Percentiles rank a stretch among this genome's conserved stretches.
Evolutionary conservation across 2,797 vertebrate species (phyloP).

Genomic region (Neopelma chrysocephalum): DNA sequence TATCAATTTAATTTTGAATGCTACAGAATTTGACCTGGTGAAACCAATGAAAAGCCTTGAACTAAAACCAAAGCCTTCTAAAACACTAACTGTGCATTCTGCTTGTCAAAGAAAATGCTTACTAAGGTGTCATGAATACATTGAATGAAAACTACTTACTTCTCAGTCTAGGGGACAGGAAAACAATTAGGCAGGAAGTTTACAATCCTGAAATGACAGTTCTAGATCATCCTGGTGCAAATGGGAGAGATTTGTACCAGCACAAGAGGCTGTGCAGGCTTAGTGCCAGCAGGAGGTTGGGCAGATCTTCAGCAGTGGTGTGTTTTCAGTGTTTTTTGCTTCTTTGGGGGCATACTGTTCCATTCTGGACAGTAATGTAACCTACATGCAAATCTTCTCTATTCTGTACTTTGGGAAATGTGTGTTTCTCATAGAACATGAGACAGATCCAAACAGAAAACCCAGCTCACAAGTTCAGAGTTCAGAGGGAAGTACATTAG

Average conservation of each 20-base stretch:
- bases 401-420: background rate
- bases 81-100: constrained; percentile 28
- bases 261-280: background rate
- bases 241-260: background rate
- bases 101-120: constrained; percentile 44
- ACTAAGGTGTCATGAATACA: constrained; percentile 38
- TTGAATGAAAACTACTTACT: constrained; percentile 38
- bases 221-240: constrained; percentile 9
- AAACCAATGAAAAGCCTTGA: constrained; percentile 20
- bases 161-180: constrained; percentile 42
- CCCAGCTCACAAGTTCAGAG: background rate
- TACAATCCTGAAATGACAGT: background rate
- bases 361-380: background rate
- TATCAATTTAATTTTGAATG: background rate
- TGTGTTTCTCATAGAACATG: background rate
- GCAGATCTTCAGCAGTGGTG: background rate
- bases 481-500: background rate
- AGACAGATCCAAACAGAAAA: background rate
- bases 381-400: background rate
- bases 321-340: background rate
- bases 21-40: background rate
- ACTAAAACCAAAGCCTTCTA: background rate
- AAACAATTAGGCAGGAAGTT: constrained; percentile 38
- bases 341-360: background rate
- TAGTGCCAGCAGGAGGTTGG: background rate